Base-by-base conservation (phyloP, 2,797 vertebrate genomes). In the Hirundo rustica region DNA sequence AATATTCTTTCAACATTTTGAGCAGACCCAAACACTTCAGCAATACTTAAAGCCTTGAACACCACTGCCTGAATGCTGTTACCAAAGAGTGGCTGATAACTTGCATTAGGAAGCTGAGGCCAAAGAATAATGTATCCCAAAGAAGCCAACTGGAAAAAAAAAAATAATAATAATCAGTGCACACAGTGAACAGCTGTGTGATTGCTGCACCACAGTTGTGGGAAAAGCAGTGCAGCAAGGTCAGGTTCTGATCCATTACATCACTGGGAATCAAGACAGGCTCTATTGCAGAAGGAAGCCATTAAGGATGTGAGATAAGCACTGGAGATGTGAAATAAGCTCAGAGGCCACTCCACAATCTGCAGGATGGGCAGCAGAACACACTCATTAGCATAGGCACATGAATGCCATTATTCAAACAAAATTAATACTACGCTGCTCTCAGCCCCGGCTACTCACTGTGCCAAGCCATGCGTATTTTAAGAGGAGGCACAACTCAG, bases 111-210 rank as follows among this genome's bases (percentile, higher is more conserved):
- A 75, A 85, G 65, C 15, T 32, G 57, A 76, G 50, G 85, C 71
- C 89, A 87, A 85, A 76, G 67, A 88, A 80, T 40, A 91, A 94
- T 17, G 15, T 48, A 29, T 87, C 78, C 82, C 76, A 93, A 88
- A 90, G 91, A 76, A 91, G 89, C 44, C 55, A 74, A 62, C 0
- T 57, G 95, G 73, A 3, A 15, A 54, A 38, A 38, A 38, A 38
- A 40, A 61, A 34, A 32, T 74, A 57, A 62, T 13, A 83, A 53
- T 7, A 11, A 66, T 23, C 61, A 47, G 21, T 3, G 27, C 74
- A 47, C 76, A 95, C 61, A 47, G 21, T 2, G 27, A 76, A 47
- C 76, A 95, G 81, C 91, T 92, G 90, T 54, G 71, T 29, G 34
- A 74, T 32, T 85, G 54, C 65, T 58, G 70, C 71, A 57, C 71